Conservation (phyloP, 1,140 invertebrate species). For the Pantala flavescens region DNA sequence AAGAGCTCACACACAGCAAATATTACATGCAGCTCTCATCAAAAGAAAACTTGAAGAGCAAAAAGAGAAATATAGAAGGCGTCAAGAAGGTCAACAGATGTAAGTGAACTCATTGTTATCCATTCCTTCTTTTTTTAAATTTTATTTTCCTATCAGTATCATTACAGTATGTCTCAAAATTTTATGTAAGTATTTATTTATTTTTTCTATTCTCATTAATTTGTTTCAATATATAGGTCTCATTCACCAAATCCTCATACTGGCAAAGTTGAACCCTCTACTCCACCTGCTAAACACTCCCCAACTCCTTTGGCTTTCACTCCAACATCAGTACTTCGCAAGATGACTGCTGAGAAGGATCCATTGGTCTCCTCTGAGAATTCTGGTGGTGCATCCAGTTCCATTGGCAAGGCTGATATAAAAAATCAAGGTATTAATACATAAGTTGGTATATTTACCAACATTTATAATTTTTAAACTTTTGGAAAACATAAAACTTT, state of each 20-base stretch:
- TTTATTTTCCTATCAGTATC: no score
- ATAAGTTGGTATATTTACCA: no score
- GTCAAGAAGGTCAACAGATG: constrained; percentile 52
- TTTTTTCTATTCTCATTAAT: no score
- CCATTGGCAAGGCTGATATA: background rate
- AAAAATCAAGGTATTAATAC: background rate
- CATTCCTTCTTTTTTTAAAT: background rate
- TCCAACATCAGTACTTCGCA: constrained; percentile 79
- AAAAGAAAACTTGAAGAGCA: constrained; percentile 81
- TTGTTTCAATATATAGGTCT: constrained; percentile 2
- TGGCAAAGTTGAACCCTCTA: constrained; percentile 12
- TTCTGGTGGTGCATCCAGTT: background rate
- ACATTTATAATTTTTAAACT: no score
- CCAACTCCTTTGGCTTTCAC: constrained; percentile 71
- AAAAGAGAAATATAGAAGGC: constrained; percentile 64
- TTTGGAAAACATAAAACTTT: no score
- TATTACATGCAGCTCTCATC: constrained; percentile 70
- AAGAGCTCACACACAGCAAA: constrained; percentile 68
- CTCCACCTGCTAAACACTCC: constrained; percentile 27
- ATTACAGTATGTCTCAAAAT: no score
- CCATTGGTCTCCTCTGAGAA: constrained; percentile 22
- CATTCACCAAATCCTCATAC: constrained; percentile 19
- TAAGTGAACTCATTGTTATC: background rate
- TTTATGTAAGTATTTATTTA: no score
- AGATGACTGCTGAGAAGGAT: constrained; percentile 86